These are phyloP conservation scores for Mimas tiliae DNA, from an alignment of 2,888 invertebrate species.

Conservation along the genomic window DNA sequence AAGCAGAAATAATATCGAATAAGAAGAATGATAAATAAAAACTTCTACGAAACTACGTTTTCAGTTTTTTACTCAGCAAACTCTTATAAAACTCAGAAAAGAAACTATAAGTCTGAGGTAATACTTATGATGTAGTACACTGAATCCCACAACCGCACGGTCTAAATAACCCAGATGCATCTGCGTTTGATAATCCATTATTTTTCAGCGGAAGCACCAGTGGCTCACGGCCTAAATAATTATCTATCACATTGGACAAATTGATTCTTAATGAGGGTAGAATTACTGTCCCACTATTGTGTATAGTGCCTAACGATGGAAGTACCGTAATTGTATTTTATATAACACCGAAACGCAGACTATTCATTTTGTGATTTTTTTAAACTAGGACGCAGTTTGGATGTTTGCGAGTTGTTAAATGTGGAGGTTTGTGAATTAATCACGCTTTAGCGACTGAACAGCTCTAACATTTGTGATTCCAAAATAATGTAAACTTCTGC, in stretches of 20 bases:
- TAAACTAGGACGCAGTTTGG: background rate
- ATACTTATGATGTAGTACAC: background rate
- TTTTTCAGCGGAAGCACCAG: slow-evolving; percentile 57
- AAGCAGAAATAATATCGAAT: no score
- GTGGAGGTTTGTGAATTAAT: no score
- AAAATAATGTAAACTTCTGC: no score
- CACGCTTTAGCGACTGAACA: no score
- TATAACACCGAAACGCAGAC: background rate
- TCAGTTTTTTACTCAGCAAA: no score
- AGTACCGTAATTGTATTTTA: background rate
- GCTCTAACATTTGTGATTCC: no score
- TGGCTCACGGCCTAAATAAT: slow-evolving; percentile 44
- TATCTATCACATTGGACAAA: slow-evolving; percentile 21
- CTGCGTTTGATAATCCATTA: slow-evolving; percentile 62
- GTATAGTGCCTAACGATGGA: slow-evolving; percentile 9
- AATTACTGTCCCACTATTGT: slow-evolving; percentile 16
- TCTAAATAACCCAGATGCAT: slow-evolving; percentile 55
- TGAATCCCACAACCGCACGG: background rate
- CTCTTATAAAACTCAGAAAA: no score
- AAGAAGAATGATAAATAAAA: no score
- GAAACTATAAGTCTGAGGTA: no score
- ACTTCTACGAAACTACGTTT: no score
- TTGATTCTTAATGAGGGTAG: slow-evolving; percentile 20
- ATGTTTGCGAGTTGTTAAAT: no score
- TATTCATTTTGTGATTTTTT: background rate